Percentiles rank a stretch among this genome's conserved stretches.
Conservation (phyloP, 2,797 vertebrate genomes). For the Scomberomorus guttatus region DNA sequence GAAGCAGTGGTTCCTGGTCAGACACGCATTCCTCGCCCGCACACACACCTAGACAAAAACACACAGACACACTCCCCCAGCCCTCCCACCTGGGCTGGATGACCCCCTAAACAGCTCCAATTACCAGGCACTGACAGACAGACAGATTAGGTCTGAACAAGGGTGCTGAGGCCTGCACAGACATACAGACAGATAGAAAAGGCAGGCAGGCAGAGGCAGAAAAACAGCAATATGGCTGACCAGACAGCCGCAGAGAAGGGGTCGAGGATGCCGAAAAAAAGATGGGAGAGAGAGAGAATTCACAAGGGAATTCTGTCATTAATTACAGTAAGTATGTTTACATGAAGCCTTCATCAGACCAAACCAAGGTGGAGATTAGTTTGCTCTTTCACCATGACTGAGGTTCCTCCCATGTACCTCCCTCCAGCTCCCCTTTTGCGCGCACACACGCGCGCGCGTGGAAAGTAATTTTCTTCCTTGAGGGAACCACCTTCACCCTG, state of each 20-base stretch:
- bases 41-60: slow-evolving; percentile 64
- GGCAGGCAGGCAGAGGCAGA: slow-evolving; percentile 21
- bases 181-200: slow-evolving; percentile 72
- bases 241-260: background rate
- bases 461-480: slow-evolving; percentile 20
- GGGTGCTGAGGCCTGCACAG: slow-evolving; percentile 83
- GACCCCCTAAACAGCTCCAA: slow-evolving; percentile 94
- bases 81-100: slow-evolving; percentile 90
- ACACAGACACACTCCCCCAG: slow-evolving; percentile 71
- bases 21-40: slow-evolving; percentile 85
- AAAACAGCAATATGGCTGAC: slow-evolving; percentile 35
- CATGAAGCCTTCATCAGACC: slow-evolving; percentile 55
- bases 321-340: slow-evolving; percentile 71
- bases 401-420: slow-evolving; percentile 46
- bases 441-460: slow-evolving; percentile 1
- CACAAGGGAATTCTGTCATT: slow-evolving; percentile 62
- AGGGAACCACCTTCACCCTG: slow-evolving; percentile 33
- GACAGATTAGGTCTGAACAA: slow-evolving; percentile 90
- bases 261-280: slow-evolving; percentile 19
- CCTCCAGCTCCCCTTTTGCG: slow-evolving; percentile 14
- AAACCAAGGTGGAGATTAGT: slow-evolving; percentile 60
- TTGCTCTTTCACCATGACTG: slow-evolving; percentile 65
- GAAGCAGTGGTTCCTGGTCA: slow-evolving; percentile 83
- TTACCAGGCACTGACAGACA: slow-evolving; percentile 97
- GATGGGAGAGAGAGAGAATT: slow-evolving; percentile 37